Base-by-base conservation (phyloP, 2,888 invertebrate genomes). In the Malthinus seriepunctatus region DNA sequence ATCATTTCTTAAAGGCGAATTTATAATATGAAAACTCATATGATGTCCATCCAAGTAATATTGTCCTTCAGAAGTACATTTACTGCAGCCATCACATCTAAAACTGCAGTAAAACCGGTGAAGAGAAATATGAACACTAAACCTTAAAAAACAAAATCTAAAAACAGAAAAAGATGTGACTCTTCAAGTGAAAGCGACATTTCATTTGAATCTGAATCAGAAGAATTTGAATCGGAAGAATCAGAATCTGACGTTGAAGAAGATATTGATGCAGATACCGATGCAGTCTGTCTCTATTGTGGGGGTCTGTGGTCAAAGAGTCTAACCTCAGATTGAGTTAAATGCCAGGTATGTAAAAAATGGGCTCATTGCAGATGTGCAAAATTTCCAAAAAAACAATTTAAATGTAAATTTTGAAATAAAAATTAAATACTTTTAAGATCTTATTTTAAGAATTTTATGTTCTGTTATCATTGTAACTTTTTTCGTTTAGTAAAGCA, bases 111-210 rank as follows among this genome's bases (percentile, higher is more conserved):
- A 10, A 12, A 46, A 10, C 10, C n/a, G 10, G 45, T 45, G 31
- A 23, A 10, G n/a, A 45, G 10, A 11, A 12, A 14, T 39, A 37
- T 4, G 12, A 15, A 8, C 15, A 39, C 7, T 8, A 39, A 39
- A 9, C 6, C 39, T 39, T 8, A 5, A 3, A 39, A 39, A n/a
- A 39, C 6, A 39, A 39, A 39, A 12, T n/a, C n/a, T n/a, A n/a
- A n/a, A n/a, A n/a, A n/a, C n/a, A n/a, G n/a, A n/a, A n/a, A n/a
- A n/a, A n/a, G 9, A 39, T 3, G 15, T 39, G 15, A 7, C 4
- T 39, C 39, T 6, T 39, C 39, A 12, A 39, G 39, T 37, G 37
- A 37, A 37, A 39, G 39, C 15, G 12, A 39, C 12, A 45, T 45
- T 45, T 45, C 45, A 5, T 3, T 32, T 45, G 15, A 7, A 8